A percentile compares a stretch with the other conserved stretches of the same genome.
phyloP scores from a whole-genome alignment of 2,797 vertebrate species.

The Pangasius krempfi region DNA sequence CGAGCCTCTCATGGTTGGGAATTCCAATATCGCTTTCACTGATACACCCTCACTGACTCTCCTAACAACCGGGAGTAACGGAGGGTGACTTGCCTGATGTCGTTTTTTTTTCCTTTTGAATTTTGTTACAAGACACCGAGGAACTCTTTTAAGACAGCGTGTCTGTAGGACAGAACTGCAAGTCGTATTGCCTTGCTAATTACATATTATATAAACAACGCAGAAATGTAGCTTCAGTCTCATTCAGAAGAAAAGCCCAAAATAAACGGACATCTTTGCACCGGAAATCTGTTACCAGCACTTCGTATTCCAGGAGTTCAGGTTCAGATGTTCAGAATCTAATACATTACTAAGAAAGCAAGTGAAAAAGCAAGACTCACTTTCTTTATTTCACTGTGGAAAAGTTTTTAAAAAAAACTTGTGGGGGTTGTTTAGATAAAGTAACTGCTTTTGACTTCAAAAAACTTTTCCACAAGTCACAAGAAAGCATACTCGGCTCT shows the following conservation, averaged over 20 bases:
- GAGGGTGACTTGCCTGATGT: not conserved
- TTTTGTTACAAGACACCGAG: not conserved
- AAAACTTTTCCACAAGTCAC: not conserved
- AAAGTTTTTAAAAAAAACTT: not conserved
- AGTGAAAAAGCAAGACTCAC: not conserved
- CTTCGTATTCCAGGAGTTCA: not conserved
- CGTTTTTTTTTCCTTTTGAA: no score
- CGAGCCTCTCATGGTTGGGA: not conserved
- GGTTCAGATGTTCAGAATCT: not conserved
- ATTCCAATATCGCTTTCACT: not conserved
- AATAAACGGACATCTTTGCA: not conserved
- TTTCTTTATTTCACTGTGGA: not conserved
- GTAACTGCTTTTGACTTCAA: not conserved
- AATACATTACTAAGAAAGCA: not conserved
- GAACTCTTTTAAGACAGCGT: not conserved
- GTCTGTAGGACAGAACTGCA: not conserved
- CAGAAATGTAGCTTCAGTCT: not conserved
- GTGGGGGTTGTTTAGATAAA: not conserved
- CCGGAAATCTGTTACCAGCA: not conserved
- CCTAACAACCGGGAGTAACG: not conserved
- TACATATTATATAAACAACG: not conserved
- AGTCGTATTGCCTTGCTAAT: not conserved
- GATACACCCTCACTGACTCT: not conserved
- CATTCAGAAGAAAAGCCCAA: not conserved
- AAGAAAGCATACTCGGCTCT: not conserved